Base-by-base conservation (phyloP, 2,113 vertebrate genomes). In the Phyllostomus hastatus region DNA sequence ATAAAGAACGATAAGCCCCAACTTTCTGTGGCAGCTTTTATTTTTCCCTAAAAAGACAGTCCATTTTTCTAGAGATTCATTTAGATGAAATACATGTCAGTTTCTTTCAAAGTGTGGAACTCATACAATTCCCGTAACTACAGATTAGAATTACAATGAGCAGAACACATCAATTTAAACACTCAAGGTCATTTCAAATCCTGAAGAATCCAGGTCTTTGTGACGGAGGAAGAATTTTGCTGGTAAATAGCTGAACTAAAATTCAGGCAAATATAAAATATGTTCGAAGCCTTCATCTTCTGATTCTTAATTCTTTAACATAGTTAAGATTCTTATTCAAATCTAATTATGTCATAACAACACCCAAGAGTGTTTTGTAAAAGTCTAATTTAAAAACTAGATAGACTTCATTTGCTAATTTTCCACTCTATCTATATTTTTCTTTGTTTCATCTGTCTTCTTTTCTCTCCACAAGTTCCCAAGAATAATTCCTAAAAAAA, bases 401-500 rank as follows among this genome's bases (percentile, higher is more conserved):
- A 70, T 41, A 61, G 82, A 91, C 3, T 4, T 70, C 20, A 86
- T 61, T 87, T 80, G 88, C 75, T 97, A 72, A 75, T 3, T 96
- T 57, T 41, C 54, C 81, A 95, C 89, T 80, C 67, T 91, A 48
- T 90, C 96, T 94, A 69, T 89, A 61, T 33, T 41, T 57, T 98
- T 81, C 61, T 96, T 96, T 35, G 7, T 38, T 57, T 95, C 91
- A 87, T 97, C 75, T 0, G 96, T 87, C 76, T 96, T 96, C 97
- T 98, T 98, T 83, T 38, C 85, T 98, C 99, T 99, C 98, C 98
- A 99, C 38, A 99, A 97, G 95, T 99, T 99, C 38, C 99, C 99
- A 33, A 98, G 92, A 52, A 99, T 96, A 94, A 99, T 99, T 41
- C 99, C 99, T 84, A 98, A 70, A 93, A 99, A 99, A 72, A 99